Evolutionary conservation across 1,140 invertebrate species (phyloP), one percentile per base, ranked within the genome.

Genomic region (Marisa cornuarietis): DNA sequence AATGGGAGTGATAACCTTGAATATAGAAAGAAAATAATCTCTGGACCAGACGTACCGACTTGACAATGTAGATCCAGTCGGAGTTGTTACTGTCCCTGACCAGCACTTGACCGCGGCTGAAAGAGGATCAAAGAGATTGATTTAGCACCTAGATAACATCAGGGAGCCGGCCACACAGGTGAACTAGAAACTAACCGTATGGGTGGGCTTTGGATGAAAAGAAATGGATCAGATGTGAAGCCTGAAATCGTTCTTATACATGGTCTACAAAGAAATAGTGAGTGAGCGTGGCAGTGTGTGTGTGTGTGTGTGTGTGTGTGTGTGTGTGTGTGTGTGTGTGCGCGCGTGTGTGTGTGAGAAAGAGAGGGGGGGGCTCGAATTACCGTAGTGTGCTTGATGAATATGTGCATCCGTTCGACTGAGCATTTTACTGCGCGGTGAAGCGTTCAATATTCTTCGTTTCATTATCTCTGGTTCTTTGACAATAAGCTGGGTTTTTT

Each of bases 41-140:
- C 0, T 24, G n/a, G 31, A 6, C 31, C 10, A 49, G 52, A 80
- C 85, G 79, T 84, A 89, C 89, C 76, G 87, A 88, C 71, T 89
- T 89, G 3, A 90, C 87, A 24, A 90, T 87, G 78, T 89, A 90
- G 54, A 90, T 88, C 88, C 89, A 89, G 66, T 89, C 87, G 22
- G 88, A 89, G 22, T 83, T 82, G 72, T 89, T 88, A 76, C 88
- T 90, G 79, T 90, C 88, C 26, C 83, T 83, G 22, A 89, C 89
- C 76, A 90, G 83, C 10, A 89, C 83, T 78, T 86, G 83, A 18
- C 85, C 87, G 13, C 88, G 84, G n/a, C 88, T 88, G 81, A 7
- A 83, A 62, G 22, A 68, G 31, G n/a, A 49, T 63, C 31, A 71
- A 52, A 52, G 13, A 72, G 51, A 63, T 58, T 18, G 54, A 1